Base-by-base conservation (phyloP, 2,113 vertebrate species). In the Anoplopoma fimbria region DNA sequence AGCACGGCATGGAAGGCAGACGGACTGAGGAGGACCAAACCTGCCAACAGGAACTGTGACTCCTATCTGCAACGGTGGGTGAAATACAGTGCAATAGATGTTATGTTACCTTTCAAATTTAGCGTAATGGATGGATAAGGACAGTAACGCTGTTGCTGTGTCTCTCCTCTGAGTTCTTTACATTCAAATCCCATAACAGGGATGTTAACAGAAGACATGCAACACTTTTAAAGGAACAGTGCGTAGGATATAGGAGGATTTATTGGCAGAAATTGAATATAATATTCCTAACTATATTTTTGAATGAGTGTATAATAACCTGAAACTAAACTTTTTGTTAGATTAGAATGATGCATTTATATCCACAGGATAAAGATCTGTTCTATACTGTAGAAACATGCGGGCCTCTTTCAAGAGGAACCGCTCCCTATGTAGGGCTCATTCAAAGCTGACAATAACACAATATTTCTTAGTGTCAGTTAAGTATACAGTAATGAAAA, bases 31-130 rank as follows among this genome's bases (percentile, higher is more conserved):
- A 81, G 73, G 25, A 58, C 61, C 8, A 63, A 14, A 60, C 0
- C 0, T 21, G 38, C 68, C 79, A 79, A 69, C 64, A 90, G 77
- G 75, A 89, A 75, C 19, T 82, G 25, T 19, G 93, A 94, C 79
- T 96, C 96, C 10, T 96, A 96, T 83, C 87, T 96, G 75, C 92
- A 94, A 55, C 93, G 94, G 96, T 96, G 87, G 91, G 95, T 80
- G 23, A 13, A 79, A n/a, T 25, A 9, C 53, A 55, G 51, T 25
- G 51, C 9, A 4, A 25, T 4, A 4, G 53, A 25, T 25, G 55
- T 27, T 13, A 0, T 27, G 55, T 27, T 57, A 6, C 25, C 25
- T 57, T 57, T 27, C 13, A 57, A 6, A 27, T 3, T 45, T 2
- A n/a, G n/a, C n/a, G n/a, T n/a, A 47, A 21, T 10, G 47, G 17